Base-by-base conservation (phyloP, 2,797 vertebrate species). In the Pteronotus mesoamericanus region DNA sequence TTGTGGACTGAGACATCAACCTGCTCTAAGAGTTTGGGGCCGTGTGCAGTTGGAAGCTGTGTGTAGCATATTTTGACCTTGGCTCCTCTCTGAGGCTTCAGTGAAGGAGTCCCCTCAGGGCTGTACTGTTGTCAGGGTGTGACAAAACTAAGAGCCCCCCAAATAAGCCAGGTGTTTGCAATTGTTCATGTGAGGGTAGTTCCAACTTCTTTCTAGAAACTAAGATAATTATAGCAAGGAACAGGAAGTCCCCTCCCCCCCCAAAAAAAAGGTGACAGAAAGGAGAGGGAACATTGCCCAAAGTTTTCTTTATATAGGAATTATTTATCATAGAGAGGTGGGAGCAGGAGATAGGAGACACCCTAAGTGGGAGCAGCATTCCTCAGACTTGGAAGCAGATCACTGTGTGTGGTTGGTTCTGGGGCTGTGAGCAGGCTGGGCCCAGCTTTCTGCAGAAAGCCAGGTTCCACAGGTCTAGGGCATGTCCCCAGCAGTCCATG, bases 231-330 rank as follows among this genome's bases (percentile, higher is more conserved):
- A 9, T 16, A 59, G n/a, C 39, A 48, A 66, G 26, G 37, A 91
- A 51, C 29, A 44, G 42, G n/a, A 3, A 14, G n/a, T n/a, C n/a
- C n/a, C n/a, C n/a, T n/a, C n/a, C 53, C 34, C 14, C 24, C 51
- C 37, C 16, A 1, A 0, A n/a, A 83, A 44, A 69, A 39, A 32
- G 21, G 18, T 22, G 18, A 22, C 26, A 18, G 44, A 24, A 44
- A 34, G 22, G 42, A 68, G 32, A 59, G 32, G 26, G 22, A 32
- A 12, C 2, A 18, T 26, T 19, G 29, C 42, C n/a, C 61, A 18
- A 1, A 24, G 3, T 9, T 83, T 64, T 48, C 29, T 78, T 74
- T 44, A 9, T 1, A 1, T 19, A 8, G 0, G 0, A 32, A 26
- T 51, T 57, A 32, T 29, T 69, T 44, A 48, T 44, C 22, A 15